Evolutionary conservation across 30 jellyfish, hydroid and myxozoan genomes (phyloP).

Genomic region (Hydractinia symbiolongicarpus): DNA sequence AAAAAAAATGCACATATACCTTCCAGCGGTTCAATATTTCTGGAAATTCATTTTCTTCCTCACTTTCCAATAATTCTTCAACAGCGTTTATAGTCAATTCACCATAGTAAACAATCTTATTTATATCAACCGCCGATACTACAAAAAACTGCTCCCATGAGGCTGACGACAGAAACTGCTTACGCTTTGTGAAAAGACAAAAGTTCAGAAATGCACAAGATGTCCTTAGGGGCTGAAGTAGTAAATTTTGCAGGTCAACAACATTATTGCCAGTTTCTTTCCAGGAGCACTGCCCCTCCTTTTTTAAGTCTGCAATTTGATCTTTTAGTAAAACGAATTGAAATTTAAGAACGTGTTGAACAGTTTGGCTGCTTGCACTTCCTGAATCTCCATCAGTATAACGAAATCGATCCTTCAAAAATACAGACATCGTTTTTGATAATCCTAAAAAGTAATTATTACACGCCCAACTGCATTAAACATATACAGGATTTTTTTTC

Average conservation of each 20-base stretch:
- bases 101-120: not conserved
- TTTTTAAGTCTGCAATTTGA: not conserved
- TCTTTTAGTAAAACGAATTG: not conserved
- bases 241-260: not conserved
- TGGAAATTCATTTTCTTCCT: too few species aligned
- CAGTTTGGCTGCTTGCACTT: not conserved
- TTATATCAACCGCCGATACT: not conserved
- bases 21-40: too few species aligned
- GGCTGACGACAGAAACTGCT: constrained; percentile 5
- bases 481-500: too few species aligned
- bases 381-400: not conserved
- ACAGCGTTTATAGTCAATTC: too few species aligned
- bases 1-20: too few species aligned
- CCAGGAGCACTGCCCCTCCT: not conserved
- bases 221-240: not conserved
- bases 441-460: not conserved
- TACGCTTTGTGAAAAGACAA: not conserved
- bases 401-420: constrained; percentile 7
- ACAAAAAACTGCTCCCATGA: constrained; percentile 1
- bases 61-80: too few species aligned
- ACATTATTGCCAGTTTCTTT: not conserved
- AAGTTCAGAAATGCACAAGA: not conserved
- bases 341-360: not conserved
- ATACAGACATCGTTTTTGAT: not conserved
- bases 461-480: too few species aligned